Evolutionary conservation across 1,140 invertebrate species (phyloP), one percentile per base, ranked within the genome.

Genomic region (Lamellibrachia luymesi): DNA sequence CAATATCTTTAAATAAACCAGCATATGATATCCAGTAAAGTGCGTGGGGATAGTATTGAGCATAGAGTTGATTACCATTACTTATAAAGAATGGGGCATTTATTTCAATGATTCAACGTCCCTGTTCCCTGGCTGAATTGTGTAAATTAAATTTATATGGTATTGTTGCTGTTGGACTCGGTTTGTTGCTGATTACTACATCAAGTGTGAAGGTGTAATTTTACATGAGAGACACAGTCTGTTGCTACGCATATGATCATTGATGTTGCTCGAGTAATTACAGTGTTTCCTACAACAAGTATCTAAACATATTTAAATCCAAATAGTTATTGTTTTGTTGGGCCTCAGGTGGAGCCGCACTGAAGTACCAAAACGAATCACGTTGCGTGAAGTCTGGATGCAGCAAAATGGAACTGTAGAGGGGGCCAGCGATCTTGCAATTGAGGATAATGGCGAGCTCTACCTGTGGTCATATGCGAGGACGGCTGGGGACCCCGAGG

Each of bases 391-490:
- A 50, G 95, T 95, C 6, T 95, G 94, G 94, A 93, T 94, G 93
- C 94, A 95, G 91, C 93, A 95, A 22, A 95, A 95, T 92, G 94
- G 94, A 50, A 95, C 95, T 1, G 93, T 95, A 27, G 93, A 93
- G 13, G 94, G 94, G 2, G 92, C 94, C 51, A 93, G 94, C 8
- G 94, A 94, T 13, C 93, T 95, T n/a, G 93, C 94, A 5, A 93
- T 95, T 10, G 95, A 95, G 91, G 95, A 95, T 91, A 64, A 93
- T 5, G 95, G 94, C 22, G 93, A 94, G 90, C 93, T 95, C 2
- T 94, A 94, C 93, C 94, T 95, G 93, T 95, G 95, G 95, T 95
- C 95, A 2, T 93, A 95, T 91, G 95, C 94, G 17, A 94, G 94
- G 92, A 94, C 95, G 22, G 92, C 93, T 10, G 94, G 94, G 2